Base-by-base conservation (phyloP, 2,888 invertebrate genomes). In the Troilus luridus region DNA sequence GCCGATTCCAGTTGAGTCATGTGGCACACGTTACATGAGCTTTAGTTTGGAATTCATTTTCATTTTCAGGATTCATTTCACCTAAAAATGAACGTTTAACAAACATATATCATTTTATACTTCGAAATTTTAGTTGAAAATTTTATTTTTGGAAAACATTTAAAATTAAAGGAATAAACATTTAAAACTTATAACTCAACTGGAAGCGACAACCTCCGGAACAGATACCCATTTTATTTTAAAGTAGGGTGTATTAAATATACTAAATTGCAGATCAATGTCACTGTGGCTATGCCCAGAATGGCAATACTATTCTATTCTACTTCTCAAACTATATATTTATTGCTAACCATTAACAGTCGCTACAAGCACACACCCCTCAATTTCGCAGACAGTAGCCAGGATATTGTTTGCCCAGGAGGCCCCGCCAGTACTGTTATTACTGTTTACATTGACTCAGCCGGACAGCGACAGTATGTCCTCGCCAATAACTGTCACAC, bases 381-480 rank as follows among this genome's bases (percentile, higher is more conserved):
- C 41, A 2, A 41, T 41, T 41, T 6, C 12, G 12, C 67, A n/a
- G 64, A n/a, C 24, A 85, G 21, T 85, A n/a, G n/a, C 85, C 56
- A 77, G 17, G 12, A 67, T 24, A 12, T 54, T 85, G n/a, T 85
- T 85, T 85, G 85, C n/a, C 21, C 56, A 56, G 85, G 0, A 21
- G 21, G 5, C 85, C 56, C 8, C 85, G n/a, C n/a, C n/a, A n/a
- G n/a, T 8, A n/a, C 12, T 58, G 85, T 85, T 85, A 85, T 85
- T 85, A 19, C 85, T 85, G 85, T 85, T 85, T 85, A 12, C 85
- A 14, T 85, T 85, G 85, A 85, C 41, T 85, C 85, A 85, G 56
- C 85, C 81, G 81, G 81, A 81, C 67, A 41, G 14, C 6, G 27
- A 19, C 85, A 21, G 85, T 56, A 58, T 85, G 56, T n/a, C 56